phyloP scores from a whole-genome alignment of 1,140 invertebrate species.

The Diorhabda elongata region DNA sequence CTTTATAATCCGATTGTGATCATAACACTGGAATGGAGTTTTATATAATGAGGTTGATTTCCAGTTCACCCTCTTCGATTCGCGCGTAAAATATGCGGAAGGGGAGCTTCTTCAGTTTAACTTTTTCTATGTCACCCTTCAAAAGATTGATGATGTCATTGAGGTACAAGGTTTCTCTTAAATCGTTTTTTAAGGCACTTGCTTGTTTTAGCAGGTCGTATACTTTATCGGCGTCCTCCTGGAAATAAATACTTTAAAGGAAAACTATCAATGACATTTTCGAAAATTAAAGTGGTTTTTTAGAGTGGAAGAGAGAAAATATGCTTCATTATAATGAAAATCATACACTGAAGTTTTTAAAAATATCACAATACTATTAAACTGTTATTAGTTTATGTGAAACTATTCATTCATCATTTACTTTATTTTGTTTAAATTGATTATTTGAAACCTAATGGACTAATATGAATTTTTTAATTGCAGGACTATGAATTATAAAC shows the following conservation, averaged over 20 bases:
- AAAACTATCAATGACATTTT: not conserved
- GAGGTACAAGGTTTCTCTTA: conserved; percentile 33
- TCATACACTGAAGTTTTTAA: too few relatives aligned
- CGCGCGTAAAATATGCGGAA: conserved; percentile 29
- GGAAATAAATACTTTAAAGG: conserved; percentile 17
- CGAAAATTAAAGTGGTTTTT: not conserved
- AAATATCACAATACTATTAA: too few relatives aligned
- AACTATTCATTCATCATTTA: too few relatives aligned
- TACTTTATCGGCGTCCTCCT: conserved; percentile 27
- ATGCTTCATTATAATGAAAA: too few relatives aligned
- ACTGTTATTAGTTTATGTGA: too few relatives aligned
- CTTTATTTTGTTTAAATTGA: too few relatives aligned
- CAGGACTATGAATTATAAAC: too few relatives aligned
- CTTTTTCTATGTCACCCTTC: conserved; percentile 33
- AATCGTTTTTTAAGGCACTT: conserved; percentile 23
- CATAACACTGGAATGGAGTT: not conserved
- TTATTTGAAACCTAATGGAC: too few relatives aligned
- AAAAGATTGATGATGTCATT: conserved; percentile 34
- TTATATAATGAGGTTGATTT: conserved; percentile 25
- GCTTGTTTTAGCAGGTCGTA: conserved; percentile 26
- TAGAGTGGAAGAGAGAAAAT: too few relatives aligned
- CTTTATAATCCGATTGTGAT: too few relatives aligned
- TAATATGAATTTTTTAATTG: too few relatives aligned
- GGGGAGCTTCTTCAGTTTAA: conserved; percentile 31
- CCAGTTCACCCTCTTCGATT: not conserved